phyloP scores from a whole-genome alignment of 37 sponge, comb jelly and placozoan genomes.

The Beroe forskalii region DNA sequence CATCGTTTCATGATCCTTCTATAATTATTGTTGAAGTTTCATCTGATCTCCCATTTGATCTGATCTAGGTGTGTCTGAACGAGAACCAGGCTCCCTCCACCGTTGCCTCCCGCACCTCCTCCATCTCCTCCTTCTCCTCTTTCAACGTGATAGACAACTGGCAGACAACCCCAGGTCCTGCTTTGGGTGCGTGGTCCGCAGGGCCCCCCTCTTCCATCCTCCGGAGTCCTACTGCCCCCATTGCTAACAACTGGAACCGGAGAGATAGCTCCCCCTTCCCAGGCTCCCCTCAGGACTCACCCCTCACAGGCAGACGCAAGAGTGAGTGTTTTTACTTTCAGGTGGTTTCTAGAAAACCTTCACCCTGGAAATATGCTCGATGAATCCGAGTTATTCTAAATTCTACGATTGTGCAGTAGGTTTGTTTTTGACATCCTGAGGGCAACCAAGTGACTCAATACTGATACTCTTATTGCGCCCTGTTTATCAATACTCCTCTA shows the following conservation, averaged over 20 bases:
- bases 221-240: not conserved
- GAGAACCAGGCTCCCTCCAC: not conserved
- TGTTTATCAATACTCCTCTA: no score
- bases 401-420: no score
- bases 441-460: no score
- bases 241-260: not conserved
- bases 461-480: no score
- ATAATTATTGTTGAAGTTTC: no score
- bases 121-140: constrained; percentile 28
- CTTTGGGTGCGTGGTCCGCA: not conserved
- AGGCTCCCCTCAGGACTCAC: not conserved
- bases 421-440: no score
- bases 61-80: constrained; percentile 26
- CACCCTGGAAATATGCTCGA: no score
- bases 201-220: constrained; percentile 1
- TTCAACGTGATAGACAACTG: constrained; percentile 18
- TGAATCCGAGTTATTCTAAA: no score
- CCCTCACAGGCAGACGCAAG: not conserved
- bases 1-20: no score
- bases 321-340: no score
- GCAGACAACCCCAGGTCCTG: not conserved
- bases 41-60: no score
- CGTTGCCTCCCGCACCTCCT: constrained; percentile 1
- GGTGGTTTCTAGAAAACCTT: no score
- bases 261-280: constrained; percentile 28